A percentile compares a stretch with the other conserved stretches of the same genome.
These are phyloP conservation scores for Epistrophe eligans DNA, from an alignment of 2,888 invertebrate genomes.

Conservation along the genomic window DNA sequence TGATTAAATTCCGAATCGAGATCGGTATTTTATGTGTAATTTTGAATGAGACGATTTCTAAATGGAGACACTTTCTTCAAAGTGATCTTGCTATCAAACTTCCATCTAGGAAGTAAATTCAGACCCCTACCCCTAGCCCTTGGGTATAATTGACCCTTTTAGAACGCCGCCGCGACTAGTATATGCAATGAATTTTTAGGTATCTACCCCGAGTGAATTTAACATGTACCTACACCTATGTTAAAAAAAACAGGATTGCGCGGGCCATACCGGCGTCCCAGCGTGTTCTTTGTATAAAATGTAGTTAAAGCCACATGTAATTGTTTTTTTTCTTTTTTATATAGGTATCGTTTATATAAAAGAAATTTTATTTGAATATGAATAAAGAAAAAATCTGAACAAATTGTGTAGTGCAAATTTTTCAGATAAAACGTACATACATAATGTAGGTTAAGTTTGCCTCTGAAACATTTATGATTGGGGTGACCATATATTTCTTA, in stretches of 20 bases:
- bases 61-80: background rate
- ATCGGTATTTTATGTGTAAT: background rate
- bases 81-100: background rate
- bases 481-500: too few relatives aligned
- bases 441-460: too few relatives aligned
- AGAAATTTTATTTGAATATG: background rate
- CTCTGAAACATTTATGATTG: too few relatives aligned
- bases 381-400: background rate
- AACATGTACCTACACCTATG: background rate
- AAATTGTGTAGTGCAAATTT: background rate
- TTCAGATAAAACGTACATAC: too few relatives aligned
- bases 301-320: background rate
- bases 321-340: background rate
- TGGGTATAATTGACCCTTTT: background rate
- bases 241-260: background rate
- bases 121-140: background rate
- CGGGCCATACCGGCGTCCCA: constrained; percentile 22
- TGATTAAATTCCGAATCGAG: background rate
- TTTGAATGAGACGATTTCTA: background rate
- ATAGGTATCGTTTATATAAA: background rate
- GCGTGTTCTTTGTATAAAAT: background rate
- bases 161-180: background rate
- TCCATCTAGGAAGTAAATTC: background rate
- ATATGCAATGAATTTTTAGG: background rate
- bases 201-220: background rate